Percentiles rank a stretch among this genome's conserved stretches.
These are phyloP conservation scores for Drosophila stalkeri DNA, from an alignment of 2,888 invertebrate species.

Conservation along the genomic window DNA sequence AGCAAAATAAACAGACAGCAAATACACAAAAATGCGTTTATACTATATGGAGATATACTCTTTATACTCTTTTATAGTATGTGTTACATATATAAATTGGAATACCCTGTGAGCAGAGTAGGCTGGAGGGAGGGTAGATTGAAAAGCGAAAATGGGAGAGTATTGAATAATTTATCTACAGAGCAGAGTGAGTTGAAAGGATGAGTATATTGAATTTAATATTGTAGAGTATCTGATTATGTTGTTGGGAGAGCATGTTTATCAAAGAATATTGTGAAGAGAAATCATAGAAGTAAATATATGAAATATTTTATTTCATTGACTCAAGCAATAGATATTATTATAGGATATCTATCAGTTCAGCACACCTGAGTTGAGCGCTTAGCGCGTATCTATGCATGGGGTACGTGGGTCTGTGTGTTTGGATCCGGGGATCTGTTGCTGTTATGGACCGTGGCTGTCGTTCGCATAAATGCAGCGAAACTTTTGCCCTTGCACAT, in stretches of 20 bases:
- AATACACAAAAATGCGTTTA: slow-evolving; percentile 67
- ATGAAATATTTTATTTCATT: not conserved
- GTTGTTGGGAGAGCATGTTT: no score
- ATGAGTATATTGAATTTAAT: not conserved
- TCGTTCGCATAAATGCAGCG: slow-evolving; percentile 59
- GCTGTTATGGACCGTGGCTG: slow-evolving; percentile 36
- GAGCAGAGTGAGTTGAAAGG: not conserved
- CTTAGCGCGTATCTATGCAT: slow-evolving; percentile 43
- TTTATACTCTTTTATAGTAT: not conserved
- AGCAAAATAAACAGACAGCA: slow-evolving; percentile 54
- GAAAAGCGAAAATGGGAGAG: not conserved
- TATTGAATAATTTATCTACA: not conserved
- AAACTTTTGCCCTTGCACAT: slow-evolving; percentile 63
- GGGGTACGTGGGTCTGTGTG: slow-evolving; percentile 36
- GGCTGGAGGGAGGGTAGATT: not conserved
- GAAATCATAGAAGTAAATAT: not conserved
- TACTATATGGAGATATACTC: slow-evolving; percentile 39
- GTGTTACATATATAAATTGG: not conserved
- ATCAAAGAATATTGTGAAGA: not conserved
- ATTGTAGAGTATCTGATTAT: no score
- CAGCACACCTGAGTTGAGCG: slow-evolving; percentile 3
- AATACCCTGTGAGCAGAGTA: slow-evolving; percentile 10
- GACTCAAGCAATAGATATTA: not conserved
- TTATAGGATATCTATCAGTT: slow-evolving; percentile 22
- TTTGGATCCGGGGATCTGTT: slow-evolving; percentile 49